These are phyloP conservation scores for Adelosebastes latens DNA, from an alignment of 2,797 vertebrate species.

Conservation along the genomic window DNA sequence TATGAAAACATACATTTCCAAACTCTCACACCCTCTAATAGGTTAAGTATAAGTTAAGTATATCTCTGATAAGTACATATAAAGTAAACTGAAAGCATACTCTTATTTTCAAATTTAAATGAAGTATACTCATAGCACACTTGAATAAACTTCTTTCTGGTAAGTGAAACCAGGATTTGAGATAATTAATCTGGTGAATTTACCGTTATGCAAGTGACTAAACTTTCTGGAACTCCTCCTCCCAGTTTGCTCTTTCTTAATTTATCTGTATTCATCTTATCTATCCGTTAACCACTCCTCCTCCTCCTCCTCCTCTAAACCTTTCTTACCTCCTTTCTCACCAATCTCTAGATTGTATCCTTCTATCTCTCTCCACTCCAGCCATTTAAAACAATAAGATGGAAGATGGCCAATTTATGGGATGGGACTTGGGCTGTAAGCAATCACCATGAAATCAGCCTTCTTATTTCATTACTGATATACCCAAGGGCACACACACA, in stretches of 20 bases:
- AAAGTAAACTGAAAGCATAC: not conserved
- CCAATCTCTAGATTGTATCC: not conserved
- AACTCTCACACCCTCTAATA: too few relatives aligned
- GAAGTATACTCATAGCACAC: too few relatives aligned
- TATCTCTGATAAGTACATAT: not conserved
- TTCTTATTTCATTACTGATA: conserved; percentile 68
- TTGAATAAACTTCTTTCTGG: too few relatives aligned
- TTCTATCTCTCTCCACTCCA: not conserved
- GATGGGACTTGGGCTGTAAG: conserved; percentile 39
- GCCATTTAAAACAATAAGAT: conserved; percentile 66
- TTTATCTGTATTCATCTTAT: not conserved
- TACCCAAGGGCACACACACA: conserved; percentile 33
- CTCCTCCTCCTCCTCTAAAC: conserved; percentile 6
- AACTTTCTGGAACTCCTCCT: not conserved
- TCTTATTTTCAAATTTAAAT: too few relatives aligned
- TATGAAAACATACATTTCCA: too few relatives aligned
- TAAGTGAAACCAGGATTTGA: not conserved
- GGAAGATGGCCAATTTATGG: conserved; percentile 56
- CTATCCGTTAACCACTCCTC: not conserved
- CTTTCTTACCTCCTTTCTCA: not conserved
- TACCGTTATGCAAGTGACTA: not conserved
- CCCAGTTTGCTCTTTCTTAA: not conserved
- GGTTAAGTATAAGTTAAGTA: too few relatives aligned
- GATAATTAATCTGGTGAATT: not conserved
- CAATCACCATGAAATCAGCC: conserved; percentile 69